Base-by-base conservation (phyloP, 2,888 invertebrate genomes). In the Lithosia quadra region DNA sequence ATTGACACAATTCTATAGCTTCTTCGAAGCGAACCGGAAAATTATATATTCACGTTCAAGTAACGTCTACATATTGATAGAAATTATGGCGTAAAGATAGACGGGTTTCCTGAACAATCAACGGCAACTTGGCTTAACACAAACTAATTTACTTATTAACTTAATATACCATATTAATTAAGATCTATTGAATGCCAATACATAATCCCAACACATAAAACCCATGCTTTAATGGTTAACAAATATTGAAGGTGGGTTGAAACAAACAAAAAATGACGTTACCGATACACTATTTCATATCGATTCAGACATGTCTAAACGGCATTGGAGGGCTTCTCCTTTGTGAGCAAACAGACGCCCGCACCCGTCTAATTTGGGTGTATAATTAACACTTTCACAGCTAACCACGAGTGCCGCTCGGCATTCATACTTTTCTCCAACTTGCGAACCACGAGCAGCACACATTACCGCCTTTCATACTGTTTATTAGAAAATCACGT, bases 291-390 rank as follows among this genome's bases (percentile, higher is more conserved):
- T 63, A 21, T 15, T 34, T 34, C 3, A 69, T 86, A 87, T 89
- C 87, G 89, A 90, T 88, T 87, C n/a, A 80, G 81, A 77, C 85
- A 75, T 84, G 81, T 82, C 85, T 86, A 84, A 82, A 82, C 75
- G 83, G 66, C 81, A 77, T 73, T 80, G 80, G 80, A 87, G 83
- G 90, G 90, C 87, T 91, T 90, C 90, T 76, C 76, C 74, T 79
- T 79, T 76, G 84, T 84, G 80, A 71, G 66, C 69, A 72, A 84
- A 78, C 76, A 76, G 79, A 82, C 80, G 79, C 72, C 75, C 68
- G 76, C 79, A 80, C 72, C 75, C 69, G 76, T 66, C 72, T 71
- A 69, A 60, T 76, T 75, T 58, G 59, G 68, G 53, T 74, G 71
- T 74, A 79, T 79, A 73, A 74, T 75, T 77, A 62, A 28, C 9